Evolutionary conservation across 1,140 invertebrate genomes (phyloP).

Genomic region (Oncopodura yosiiana): DNA sequence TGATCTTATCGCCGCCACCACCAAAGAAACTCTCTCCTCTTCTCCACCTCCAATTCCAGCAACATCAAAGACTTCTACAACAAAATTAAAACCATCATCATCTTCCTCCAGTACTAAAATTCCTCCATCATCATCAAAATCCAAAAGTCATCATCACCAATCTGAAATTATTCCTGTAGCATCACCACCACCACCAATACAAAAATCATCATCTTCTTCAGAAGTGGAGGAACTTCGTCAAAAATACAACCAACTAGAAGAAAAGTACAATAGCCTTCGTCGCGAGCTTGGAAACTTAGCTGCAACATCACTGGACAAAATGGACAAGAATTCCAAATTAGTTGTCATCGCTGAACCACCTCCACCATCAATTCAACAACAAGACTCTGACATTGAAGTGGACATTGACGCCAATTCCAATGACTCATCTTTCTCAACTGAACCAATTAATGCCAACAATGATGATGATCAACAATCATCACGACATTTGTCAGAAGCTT

Average conservation of each 20-base stretch:
- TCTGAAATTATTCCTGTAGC: too few species aligned
- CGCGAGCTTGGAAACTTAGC: constrained; percentile 8
- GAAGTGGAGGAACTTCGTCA: background rate
- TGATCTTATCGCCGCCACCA: too few species aligned
- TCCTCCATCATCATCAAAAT: too few species aligned
- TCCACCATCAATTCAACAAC: background rate
- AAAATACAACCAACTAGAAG: constrained; percentile 22
- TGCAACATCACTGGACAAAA: background rate
- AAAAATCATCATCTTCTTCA: background rate
- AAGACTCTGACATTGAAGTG: background rate
- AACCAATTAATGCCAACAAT: background rate
- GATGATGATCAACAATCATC: constrained; percentile 10
- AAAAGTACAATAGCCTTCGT: constrained; percentile 20
- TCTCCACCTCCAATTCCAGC: too few species aligned
- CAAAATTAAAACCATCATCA: background rate
- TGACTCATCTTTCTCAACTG: background rate
- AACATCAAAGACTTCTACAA: background rate
- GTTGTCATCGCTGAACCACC: background rate
- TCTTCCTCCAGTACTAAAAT: background rate
- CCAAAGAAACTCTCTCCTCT: too few species aligned
- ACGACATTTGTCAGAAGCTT: too few species aligned
- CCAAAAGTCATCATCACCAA: too few species aligned
- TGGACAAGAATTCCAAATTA: too few species aligned
- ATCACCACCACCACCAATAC: too few species aligned
- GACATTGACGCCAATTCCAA: background rate